These are phyloP conservation scores for Harpagoxenus sublaevis DNA, from an alignment of 2,888 invertebrate genomes.

Conservation along the genomic window DNA sequence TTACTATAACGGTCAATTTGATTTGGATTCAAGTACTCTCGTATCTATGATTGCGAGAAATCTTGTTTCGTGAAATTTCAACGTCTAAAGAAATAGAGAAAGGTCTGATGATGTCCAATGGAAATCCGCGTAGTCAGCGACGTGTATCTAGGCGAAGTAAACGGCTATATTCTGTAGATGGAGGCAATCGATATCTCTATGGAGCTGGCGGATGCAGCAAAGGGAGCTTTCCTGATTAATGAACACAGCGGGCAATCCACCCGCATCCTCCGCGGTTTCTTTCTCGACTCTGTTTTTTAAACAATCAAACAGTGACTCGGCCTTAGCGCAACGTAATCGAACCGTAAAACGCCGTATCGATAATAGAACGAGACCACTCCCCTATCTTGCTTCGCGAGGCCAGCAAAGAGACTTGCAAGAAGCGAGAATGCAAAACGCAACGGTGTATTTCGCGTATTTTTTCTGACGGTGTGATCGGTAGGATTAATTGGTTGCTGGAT, in stretches of 20 bases:
- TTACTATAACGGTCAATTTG: background rate
- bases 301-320: constrained; percentile 51
- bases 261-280: constrained; percentile 67
- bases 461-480: constrained; percentile 22
- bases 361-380: constrained; percentile 40
- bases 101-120: constrained; percentile 69
- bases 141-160: constrained; percentile 72
- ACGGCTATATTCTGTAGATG: constrained; percentile 74
- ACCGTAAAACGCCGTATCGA: constrained; percentile 44
- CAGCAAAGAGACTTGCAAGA: constrained; percentile 34
- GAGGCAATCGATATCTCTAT: constrained; percentile 81
- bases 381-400: constrained; percentile 2
- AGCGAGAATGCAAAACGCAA: constrained; percentile 18
- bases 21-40: background rate
- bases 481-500: constrained; percentile 42
- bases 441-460: constrained; percentile 26
- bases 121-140: constrained; percentile 67
- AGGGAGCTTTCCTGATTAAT: constrained; percentile 81
- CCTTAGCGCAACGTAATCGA: constrained; percentile 44
- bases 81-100: constrained; percentile 20
- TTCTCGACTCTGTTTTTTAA: constrained; percentile 58
- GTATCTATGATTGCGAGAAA: background rate
- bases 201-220: constrained; percentile 75
- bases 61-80: constrained; percentile 17
- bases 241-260: constrained; percentile 75